Evolutionary conservation across 2,797 vertebrate genomes (phyloP), one percentile per base, ranked within the genome.

Genomic region (Cynodonichthys magdalenae): DNA sequence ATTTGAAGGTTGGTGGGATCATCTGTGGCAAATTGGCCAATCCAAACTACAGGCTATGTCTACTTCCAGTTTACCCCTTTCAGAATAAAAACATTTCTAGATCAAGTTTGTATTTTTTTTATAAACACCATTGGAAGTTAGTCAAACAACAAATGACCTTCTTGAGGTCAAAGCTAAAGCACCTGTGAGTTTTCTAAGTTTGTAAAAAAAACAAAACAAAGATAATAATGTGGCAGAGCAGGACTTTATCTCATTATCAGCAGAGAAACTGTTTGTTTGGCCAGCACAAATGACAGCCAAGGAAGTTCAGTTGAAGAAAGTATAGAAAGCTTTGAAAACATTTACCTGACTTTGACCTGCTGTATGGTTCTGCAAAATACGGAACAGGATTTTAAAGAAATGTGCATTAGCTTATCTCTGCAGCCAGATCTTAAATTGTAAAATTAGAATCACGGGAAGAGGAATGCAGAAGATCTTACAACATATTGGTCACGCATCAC

Each of bases 391-490:
- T 73, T 52, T 52, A 44, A 17, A 63, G 57, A 69, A 74, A 65
- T 49, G 8, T 17, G 24, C 20, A 48, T 75, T 63, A 55, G 60
- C 44, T 6, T 6, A 39, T 61, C 34, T 52, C 39, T 59, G 50
- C 60, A 63, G 27, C 59, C 70, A 79, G 29, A 64, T 77, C 68
- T 68, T 66, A 59, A 27, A 67, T 50, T 11, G 27, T 4, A 56
- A 27, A 53, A 68, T 44, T 66, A 15, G 9, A 64, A 58, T 73
- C 53, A 74, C 51, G 34, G 72, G 76, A 82, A 83, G 59, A 15
- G 10, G 31, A 57, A 63, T 15, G 20, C 10, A 15, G 8, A 69
- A 31, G 47, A 44, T 74, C 59, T 63, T 53, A 27, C 17, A 56
- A 19, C 54, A 39, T 18, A 1, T 39, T 9, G 0, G 15, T 66